phyloP scores from a whole-genome alignment of 2,113 vertebrate genomes.

The Petromus typicus region DNA sequence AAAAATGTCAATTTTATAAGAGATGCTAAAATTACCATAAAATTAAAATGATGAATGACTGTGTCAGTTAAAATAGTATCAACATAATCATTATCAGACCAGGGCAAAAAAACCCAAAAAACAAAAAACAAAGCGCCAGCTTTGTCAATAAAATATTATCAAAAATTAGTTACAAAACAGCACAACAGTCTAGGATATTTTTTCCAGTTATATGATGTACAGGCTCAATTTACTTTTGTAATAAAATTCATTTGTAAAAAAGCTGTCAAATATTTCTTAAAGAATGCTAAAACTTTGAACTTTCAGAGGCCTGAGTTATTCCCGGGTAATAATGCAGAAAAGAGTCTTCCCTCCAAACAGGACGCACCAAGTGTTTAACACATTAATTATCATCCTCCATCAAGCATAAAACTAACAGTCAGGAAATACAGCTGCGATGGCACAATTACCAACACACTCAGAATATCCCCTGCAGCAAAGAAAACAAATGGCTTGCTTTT shows the following conservation, averaged over 20 bases:
- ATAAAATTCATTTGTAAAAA: constrained; percentile 36
- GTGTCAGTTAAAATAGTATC: not conserved
- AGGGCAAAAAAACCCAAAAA: not conserved
- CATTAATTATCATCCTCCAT: constrained; percentile 86
- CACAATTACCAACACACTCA: constrained; percentile 82
- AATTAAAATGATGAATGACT: constrained; percentile 22
- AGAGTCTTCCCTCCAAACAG: constrained; percentile 58
- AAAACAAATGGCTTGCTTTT: constrained; percentile 86
- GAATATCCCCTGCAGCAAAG: constrained; percentile 84
- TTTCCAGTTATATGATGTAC: not conserved
- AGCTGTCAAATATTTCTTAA: constrained; percentile 31
- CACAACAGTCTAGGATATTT: not conserved
- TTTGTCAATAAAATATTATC: not conserved
- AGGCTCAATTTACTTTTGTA: constrained; percentile 30
- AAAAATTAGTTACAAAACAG: not conserved
- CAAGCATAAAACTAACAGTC: constrained; percentile 83
- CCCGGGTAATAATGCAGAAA: constrained; percentile 62
- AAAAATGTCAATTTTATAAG: constrained; percentile 16
- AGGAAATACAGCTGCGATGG: constrained; percentile 86
- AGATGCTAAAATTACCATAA: not conserved
- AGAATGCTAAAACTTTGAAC: constrained; percentile 46
- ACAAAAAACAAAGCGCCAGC: not conserved
- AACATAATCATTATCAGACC: not conserved
- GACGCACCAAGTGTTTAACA: constrained; percentile 76
- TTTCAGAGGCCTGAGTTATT: not conserved